A percentile compares a stretch with the other conserved stretches of the same genome.
Conservation (phyloP, 1,140 invertebrate genomes). For the Neodiprion pinetum region DNA sequence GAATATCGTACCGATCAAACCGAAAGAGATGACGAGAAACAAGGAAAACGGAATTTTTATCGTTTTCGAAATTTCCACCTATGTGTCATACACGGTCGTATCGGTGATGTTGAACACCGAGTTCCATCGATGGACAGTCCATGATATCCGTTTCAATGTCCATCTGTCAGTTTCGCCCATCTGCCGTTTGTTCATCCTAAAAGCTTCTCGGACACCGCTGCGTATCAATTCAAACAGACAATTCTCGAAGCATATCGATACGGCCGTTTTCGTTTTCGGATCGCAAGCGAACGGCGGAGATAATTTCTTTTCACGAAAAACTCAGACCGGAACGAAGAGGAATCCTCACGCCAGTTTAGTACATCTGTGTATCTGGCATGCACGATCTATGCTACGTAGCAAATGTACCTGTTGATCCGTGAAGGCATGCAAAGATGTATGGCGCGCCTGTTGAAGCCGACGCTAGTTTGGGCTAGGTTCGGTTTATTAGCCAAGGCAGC, state of each 20-base stretch:
- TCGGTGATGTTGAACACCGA: neutral
- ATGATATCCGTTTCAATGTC: neutral
- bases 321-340: too few species aligned
- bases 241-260: too few species aligned
- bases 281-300: too few species aligned
- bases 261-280: too few species aligned
- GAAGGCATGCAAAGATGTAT: slow-evolving; percentile 2
- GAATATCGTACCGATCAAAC: neutral
- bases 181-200: slow-evolving; percentile 7
- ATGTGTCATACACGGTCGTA: neutral
- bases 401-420: slow-evolving; percentile 4
- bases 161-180: neutral
- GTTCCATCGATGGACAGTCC: slow-evolving; percentile 4
- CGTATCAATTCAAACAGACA: too few species aligned
- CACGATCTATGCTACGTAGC: too few species aligned
- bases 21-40: too few species aligned
- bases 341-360: too few species aligned
- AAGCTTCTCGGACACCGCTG: neutral
- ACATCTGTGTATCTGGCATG: too few species aligned
- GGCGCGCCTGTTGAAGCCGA: slow-evolving; percentile 1
- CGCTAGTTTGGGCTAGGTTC: neutral
- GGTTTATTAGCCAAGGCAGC: neutral
- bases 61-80: neutral
- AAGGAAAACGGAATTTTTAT: too few species aligned
- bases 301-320: too few species aligned